Evolutionary conservation across 2,797 vertebrate genomes (phyloP).

Genomic region (Sparus aurata): DNA sequence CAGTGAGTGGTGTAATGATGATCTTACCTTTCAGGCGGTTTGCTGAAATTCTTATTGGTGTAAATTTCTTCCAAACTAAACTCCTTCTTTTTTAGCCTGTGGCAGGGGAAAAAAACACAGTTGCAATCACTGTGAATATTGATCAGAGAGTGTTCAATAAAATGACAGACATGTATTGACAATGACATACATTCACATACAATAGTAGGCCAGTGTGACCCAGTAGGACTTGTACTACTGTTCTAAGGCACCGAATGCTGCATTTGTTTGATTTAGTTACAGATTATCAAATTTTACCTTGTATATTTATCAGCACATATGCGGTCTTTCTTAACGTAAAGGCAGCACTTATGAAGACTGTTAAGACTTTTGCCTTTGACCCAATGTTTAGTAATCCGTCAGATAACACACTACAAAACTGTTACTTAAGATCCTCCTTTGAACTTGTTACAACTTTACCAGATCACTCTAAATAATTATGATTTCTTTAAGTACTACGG

Average conservation of each 20-base stretch:
- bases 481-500: background rate
- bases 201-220: background rate
- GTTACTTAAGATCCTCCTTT: background rate
- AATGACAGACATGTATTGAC: background rate
- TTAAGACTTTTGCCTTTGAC: background rate
- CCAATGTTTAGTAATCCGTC: background rate
- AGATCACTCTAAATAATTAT: background rate
- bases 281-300: background rate
- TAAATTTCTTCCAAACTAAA: conserved; percentile 96
- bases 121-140: conserved; percentile 6
- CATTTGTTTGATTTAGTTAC: background rate
- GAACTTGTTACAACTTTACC: background rate
- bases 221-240: conserved; percentile 10
- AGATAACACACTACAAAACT: background rate
- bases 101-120: background rate
- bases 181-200: conserved; percentile 6
- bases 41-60: conserved; percentile 93
- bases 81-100: conserved; percentile 92
- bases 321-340: background rate
- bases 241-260: background rate
- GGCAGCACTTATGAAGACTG: background rate
- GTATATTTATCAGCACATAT: background rate
- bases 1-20: background rate
- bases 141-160: conserved; percentile 20
- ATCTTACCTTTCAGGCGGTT: conserved; percentile 90